Evolutionary conservation across 1,140 invertebrate genomes (phyloP).

Genomic region (Saccostrea glomerata): DNA sequence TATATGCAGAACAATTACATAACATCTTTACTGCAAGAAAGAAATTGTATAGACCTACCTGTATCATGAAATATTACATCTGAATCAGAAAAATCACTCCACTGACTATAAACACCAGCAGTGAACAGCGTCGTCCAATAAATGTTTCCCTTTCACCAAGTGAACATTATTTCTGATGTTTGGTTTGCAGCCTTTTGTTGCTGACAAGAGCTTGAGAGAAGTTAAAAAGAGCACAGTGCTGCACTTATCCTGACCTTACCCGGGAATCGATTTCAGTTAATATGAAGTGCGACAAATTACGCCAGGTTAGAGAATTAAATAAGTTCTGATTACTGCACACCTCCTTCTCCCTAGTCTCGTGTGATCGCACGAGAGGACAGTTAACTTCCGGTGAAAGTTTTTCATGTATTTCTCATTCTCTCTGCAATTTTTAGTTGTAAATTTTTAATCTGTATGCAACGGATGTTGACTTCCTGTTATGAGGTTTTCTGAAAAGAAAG

Average conservation of each 20-base stretch:
- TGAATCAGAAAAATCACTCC: background rate
- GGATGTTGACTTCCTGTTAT: background rate
- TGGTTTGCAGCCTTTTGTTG: background rate
- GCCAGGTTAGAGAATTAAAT: slow-evolving; percentile 2
- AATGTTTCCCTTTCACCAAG: background rate
- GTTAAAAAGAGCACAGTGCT: background rate
- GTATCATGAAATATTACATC: background rate
- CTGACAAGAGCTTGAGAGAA: slow-evolving; percentile 14
- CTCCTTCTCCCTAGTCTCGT: background rate
- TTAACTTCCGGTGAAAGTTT: background rate
- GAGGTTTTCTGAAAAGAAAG: background rate
- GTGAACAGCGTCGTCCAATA: background rate
- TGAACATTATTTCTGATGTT: background rate
- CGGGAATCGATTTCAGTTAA: background rate
- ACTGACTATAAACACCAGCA: background rate
- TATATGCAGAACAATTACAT: too few species aligned
- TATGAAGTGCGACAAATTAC: background rate
- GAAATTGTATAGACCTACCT: background rate
- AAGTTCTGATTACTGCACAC: background rate
- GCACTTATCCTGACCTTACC: background rate
- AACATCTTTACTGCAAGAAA: background rate
- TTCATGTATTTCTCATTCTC: background rate
- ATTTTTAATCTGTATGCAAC: background rate
- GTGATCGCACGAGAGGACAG: background rate
- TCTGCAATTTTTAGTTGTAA: background rate